Percentiles rank a stretch among this genome's conserved stretches.
Evolutionary conservation across 2,113 vertebrate genomes (phyloP).

Genomic region (Gadus macrocephalus): DNA sequence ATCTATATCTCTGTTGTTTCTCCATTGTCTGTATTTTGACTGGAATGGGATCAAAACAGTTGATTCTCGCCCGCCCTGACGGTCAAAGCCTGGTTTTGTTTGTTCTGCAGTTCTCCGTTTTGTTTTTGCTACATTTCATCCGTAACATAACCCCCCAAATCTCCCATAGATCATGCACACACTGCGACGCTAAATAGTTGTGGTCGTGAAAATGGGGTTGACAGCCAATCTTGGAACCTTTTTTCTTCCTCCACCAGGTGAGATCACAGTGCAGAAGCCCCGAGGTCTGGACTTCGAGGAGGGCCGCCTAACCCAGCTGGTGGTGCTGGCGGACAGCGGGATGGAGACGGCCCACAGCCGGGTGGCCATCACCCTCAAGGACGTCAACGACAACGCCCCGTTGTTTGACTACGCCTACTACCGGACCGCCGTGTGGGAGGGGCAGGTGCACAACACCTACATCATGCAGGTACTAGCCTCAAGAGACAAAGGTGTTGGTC

Average conservation of each 20-base stretch:
- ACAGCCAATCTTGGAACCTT: background rate
- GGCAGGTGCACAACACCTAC: slow-evolving; percentile 69
- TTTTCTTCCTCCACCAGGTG: slow-evolving; percentile 66
- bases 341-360: slow-evolving; percentile 70
- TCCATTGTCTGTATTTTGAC: background rate
- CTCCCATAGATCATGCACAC: background rate
- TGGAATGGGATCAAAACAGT: background rate
- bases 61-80: background rate
- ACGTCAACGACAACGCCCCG: slow-evolving; percentile 84
- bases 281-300: slow-evolving; percentile 81
- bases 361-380: slow-evolving; percentile 76
- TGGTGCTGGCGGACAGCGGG: slow-evolving; percentile 76
- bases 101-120: too few species aligned
- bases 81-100: background rate
- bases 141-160: background rate
- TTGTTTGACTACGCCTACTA: slow-evolving; percentile 77
- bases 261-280: slow-evolving; percentile 79
- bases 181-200: background rate
- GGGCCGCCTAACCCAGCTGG: slow-evolving; percentile 68
- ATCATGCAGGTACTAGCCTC: slow-evolving; percentile 77
- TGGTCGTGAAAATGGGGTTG: background rate
- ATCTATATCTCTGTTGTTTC: background rate
- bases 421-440: slow-evolving; percentile 80
- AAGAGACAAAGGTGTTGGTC: background rate
- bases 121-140: background rate